Evolutionary conservation across 2,888 invertebrate genomes (phyloP), one percentile per base, ranked within the genome.

Genomic region (Cephus runcator): DNA sequence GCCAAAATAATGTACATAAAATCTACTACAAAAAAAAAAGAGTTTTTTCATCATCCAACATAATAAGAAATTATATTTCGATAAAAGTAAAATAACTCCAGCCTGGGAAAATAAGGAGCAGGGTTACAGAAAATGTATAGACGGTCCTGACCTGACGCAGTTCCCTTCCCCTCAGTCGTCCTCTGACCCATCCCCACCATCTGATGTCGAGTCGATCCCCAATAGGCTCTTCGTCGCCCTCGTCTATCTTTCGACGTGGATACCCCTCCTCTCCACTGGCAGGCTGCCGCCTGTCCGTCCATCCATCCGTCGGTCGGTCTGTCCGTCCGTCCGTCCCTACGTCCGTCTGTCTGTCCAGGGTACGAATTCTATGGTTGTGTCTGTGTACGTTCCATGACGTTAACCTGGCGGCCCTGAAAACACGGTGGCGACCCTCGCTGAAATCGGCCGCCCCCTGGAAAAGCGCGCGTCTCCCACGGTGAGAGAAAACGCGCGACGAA

Each of bases 331-430:
- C 85, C 87, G 85, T 87, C 86, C 88, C 86, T 88, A 79, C 84
- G 81, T 85, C 81, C 85, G 84, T 86, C 83, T 83, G 81, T 83
- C 88, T 88, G 88, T 89, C 88, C 88, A 86, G 82, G 87, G 85
- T 86, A 77, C 84, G 83, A 86, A 87, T 87, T 56, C 81, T 87
- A 84, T 86, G 87, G 83, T 85, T 86, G 85, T 85, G 88, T 85
- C 83, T 83, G 85, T 87, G 85, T 81, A 79, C 83, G 86, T 85
- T 84, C 85, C 88, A 89, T 88, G 89, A 90, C 90, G 91, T 91
- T 91, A 90, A 91, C 91, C 91, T 88, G 90, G 87, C 90, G 90
- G 91, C 91, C 91, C 91, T 91, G 90, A 90, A 91, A 90, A 89
- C 84, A 80, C 83, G 82, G 84, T 79, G 82, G 76, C 80, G 81